Percentiles rank a stretch among this genome's conserved stretches.
Conservation (phyloP, 2,797 vertebrate genomes). For the Eutrigla gurnardus region DNA sequence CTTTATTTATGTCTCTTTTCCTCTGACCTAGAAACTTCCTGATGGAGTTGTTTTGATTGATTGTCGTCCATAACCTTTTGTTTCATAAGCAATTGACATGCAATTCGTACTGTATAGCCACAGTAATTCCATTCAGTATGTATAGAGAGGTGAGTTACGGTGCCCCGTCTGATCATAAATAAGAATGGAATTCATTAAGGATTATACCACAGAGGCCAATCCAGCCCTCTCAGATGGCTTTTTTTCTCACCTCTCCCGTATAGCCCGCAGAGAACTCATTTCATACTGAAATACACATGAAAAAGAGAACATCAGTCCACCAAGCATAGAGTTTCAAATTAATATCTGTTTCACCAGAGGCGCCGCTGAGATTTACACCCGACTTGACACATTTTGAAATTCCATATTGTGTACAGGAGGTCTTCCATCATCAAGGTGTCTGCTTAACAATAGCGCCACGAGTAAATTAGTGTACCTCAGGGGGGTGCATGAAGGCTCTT, state of each 20-base stretch:
- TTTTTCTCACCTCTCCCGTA: conserved; percentile 67
- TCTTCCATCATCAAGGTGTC: conserved; percentile 82
- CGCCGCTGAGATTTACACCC: conserved; percentile 79
- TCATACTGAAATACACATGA: conserved; percentile 77
- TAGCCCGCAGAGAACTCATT: conserved; percentile 79
- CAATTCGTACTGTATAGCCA: conserved; percentile 71
- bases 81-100: conserved; percentile 78
- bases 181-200: conserved; percentile 83
- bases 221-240: conserved; percentile 60
- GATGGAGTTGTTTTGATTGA: conserved; percentile 71
- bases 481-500: conserved; percentile 58
- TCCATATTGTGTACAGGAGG: conserved; percentile 78
- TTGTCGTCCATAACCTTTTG: conserved; percentile 75
- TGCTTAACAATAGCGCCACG: conserved; percentile 75
- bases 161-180: conserved; percentile 80
- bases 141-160: conserved; percentile 74
- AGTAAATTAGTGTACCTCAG: conserved; percentile 78
- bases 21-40: conserved; percentile 66
- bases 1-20: conserved; percentile 45
- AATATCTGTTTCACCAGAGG: conserved; percentile 85
- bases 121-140: conserved; percentile 70
- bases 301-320: conserved; percentile 77
- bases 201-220: conserved; percentile 74
- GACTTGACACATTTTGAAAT: conserved; percentile 81
- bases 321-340: conserved; percentile 81